A percentile compares a stretch with the other conserved stretches of the same genome.
These are phyloP conservation scores for Triops cancriformis DNA, from an alignment of 1,140 invertebrate species.

Conservation along the genomic window DNA sequence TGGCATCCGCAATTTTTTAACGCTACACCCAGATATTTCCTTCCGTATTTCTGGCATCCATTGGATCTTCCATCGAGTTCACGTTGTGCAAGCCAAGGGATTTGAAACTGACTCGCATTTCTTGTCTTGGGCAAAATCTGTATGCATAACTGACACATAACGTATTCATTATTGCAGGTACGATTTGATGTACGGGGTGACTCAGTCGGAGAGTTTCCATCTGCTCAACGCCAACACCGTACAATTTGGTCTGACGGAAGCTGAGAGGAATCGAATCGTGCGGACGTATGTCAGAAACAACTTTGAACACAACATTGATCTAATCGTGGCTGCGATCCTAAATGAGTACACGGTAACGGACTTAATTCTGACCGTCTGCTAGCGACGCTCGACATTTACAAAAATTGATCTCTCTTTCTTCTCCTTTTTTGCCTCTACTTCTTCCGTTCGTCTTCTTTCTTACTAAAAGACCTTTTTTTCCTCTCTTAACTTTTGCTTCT, in stretches of 20 bases:
- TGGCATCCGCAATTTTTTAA: too few relatives aligned
- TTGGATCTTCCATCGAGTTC: too few relatives aligned
- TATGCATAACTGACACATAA: neutral
- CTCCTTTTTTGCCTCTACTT: neutral
- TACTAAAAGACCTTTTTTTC: conserved; percentile 8
- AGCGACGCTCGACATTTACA: conserved; percentile 9
- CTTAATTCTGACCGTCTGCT: neutral
- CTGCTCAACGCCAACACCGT: conserved; percentile 50
- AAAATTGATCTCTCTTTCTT: conserved; percentile 10
- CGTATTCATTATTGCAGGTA: conserved; percentile 48
- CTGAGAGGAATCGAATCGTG: conserved; percentile 66
- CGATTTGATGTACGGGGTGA: conserved; percentile 80
- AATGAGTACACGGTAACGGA: conserved; percentile 50
- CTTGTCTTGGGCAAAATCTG: too few relatives aligned
- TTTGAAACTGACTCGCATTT: too few relatives aligned
- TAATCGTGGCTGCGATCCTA: conserved; percentile 47
- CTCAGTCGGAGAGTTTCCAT: conserved; percentile 77
- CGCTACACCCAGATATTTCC: too few relatives aligned
- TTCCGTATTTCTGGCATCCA: too few relatives aligned
- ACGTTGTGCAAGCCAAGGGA: too few relatives aligned
- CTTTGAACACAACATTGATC: conserved; percentile 32
- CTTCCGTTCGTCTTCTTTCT: neutral
- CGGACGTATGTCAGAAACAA: conserved; percentile 61
- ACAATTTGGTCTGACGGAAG: conserved; percentile 41
- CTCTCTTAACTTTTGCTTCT: neutral